A percentile compares a stretch with the other conserved stretches of the same genome.
phyloP scores from a whole-genome alignment of 2,888 invertebrate species.

The Pseudococcus longispinus region DNA sequence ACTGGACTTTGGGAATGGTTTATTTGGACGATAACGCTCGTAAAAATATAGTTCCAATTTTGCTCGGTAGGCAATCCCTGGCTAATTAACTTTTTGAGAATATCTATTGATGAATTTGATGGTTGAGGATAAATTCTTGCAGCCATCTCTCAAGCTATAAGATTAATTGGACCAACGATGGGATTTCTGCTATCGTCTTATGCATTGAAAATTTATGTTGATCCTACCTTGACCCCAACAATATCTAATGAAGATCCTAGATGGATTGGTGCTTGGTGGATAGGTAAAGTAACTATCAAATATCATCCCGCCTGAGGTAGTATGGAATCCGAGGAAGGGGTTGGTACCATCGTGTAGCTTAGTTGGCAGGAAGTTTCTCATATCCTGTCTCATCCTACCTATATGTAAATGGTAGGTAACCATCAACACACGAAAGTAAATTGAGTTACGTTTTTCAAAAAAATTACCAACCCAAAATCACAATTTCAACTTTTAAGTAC shows the following conservation, averaged over 20 bases:
- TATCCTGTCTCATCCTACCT: no score
- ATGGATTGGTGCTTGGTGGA: conserved; percentile 69
- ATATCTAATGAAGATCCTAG: conserved; percentile 64
- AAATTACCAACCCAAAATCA: no score
- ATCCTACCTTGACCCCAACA: conserved; percentile 61
- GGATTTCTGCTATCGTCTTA: conserved; percentile 62
- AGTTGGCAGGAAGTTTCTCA: no score
- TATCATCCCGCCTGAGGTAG: no score
- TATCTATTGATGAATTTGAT: neutral
- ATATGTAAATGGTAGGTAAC: no score
- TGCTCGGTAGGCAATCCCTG: conserved; percentile 60
- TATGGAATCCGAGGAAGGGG: no score
- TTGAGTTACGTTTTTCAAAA: no score
- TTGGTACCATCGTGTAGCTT: no score
- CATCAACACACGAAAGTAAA: no score
- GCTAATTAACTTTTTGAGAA: neutral
- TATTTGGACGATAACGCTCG: conserved; percentile 63
- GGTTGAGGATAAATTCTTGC: neutral
- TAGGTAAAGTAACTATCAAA: conserved; percentile 63
- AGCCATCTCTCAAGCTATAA: conserved; percentile 50
- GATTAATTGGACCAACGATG: conserved; percentile 57
- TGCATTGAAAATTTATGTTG: conserved; percentile 61
- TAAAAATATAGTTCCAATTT: conserved; percentile 60
- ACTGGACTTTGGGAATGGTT: conserved; percentile 63
- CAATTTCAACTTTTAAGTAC: no score